A percentile compares a stretch with the other conserved stretches of the same genome.
These are phyloP conservation scores for Pomatostomus ruficeps DNA, from an alignment of 2,113 vertebrate species.

Conservation along the genomic window DNA sequence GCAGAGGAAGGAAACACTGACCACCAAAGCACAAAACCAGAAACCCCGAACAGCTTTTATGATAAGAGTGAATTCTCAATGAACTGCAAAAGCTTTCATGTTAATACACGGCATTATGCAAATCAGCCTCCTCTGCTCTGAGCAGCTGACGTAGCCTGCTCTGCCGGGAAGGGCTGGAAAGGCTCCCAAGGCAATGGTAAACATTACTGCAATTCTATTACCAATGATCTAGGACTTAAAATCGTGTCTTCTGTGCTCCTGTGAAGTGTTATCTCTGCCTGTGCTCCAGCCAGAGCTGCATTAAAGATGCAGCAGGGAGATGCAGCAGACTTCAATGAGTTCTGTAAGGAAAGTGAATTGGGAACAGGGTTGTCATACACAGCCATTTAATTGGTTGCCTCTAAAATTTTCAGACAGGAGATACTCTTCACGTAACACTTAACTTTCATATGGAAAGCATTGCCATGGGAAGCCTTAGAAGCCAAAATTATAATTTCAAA, in stretches of 20 bases:
- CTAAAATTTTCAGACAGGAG: neutral
- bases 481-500: neutral
- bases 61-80: neutral
- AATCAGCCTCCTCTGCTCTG: neutral
- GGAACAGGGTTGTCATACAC: neutral
- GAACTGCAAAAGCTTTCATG: neutral
- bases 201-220: constrained; percentile 2
- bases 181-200: constrained; percentile 22
- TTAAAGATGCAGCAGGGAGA: constrained; percentile 40
- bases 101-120: neutral
- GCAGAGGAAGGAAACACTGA: neutral
- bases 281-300: neutral
- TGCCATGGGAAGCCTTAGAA: neutral
- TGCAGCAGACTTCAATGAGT: neutral
- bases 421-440: neutral
- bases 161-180: neutral
- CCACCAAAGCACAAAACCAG: neutral
- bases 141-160: neutral
- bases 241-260: neutral
- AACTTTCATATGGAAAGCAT: neutral
- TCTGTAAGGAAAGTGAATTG: neutral
- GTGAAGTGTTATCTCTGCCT: constrained; percentile 3
- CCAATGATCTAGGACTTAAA: neutral
- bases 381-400: neutral
- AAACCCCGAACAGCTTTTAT: neutral